Conservation (phyloP, 2,797 vertebrate species). For the Leptodactylus fallax region DNA sequence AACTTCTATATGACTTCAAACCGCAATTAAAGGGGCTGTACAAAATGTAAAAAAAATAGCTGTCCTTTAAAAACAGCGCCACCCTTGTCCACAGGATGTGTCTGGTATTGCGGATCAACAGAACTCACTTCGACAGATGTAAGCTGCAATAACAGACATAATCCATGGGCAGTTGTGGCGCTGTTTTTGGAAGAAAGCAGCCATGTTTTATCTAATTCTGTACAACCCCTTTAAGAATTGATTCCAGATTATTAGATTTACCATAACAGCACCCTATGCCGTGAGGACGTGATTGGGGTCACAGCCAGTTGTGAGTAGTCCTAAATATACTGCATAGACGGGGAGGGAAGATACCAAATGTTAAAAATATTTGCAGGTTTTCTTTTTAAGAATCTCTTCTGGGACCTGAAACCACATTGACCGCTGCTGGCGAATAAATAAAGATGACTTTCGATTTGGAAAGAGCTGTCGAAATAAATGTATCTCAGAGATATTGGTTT, state of each 20-base stretch:
- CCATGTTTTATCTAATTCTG: background rate
- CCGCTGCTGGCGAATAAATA: conserved; percentile 46
- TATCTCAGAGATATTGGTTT: conserved; percentile 45
- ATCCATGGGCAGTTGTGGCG: background rate
- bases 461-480: conserved; percentile 32
- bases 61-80: no score
- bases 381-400: conserved; percentile 43
- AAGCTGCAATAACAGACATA: background rate
- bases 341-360: background rate
- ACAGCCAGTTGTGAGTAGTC: background rate
- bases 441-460: conserved; percentile 32
- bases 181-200: no score
- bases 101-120: no score
- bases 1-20: no score
- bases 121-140: no score
- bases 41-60: no score
- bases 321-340: background rate
- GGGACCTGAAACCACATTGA: conserved; percentile 40
- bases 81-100: no score
- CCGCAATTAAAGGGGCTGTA: no score
- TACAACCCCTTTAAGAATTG: background rate
- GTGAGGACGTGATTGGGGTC: background rate
- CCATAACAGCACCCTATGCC: background rate
- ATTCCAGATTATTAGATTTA: background rate
- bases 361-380: conserved; percentile 47